Conservation (phyloP, 2,888 invertebrate genomes). For the Eristalinus sepulchralis region DNA sequence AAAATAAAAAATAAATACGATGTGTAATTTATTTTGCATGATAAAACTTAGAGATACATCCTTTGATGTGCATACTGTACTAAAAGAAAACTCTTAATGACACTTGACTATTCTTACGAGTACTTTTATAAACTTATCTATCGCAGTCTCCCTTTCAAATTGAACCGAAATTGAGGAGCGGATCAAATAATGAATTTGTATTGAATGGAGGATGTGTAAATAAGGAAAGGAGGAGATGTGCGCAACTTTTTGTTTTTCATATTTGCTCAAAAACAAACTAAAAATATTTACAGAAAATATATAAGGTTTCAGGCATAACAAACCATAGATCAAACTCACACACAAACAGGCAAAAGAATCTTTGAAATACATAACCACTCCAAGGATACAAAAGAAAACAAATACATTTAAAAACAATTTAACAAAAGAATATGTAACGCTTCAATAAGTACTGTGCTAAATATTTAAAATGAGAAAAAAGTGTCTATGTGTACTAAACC, state of each 20-base stretch:
- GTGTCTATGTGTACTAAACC: conserved; percentile 54
- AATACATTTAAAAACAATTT: background rate
- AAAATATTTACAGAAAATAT: conserved; percentile 21
- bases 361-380: conserved; percentile 3
- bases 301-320: conserved; percentile 55
- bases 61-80: conserved; percentile 7
- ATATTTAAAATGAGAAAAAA: conserved; percentile 36
- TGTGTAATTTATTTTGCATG: conserved; percentile 7
- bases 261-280: conserved; percentile 52
- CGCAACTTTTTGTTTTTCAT: conserved; percentile 13
- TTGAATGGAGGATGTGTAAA: conserved; percentile 15
- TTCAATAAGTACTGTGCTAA: conserved; percentile 61
- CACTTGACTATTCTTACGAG: conserved; percentile 17
- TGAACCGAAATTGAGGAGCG: background rate
- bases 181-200: background rate
- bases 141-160: background rate
- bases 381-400: background rate
- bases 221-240: background rate
- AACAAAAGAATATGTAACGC: conserved; percentile 37
- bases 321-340: conserved; percentile 26
- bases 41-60: background rate
- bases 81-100: background rate
- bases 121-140: conserved; percentile 33
- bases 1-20: conserved; percentile 4
- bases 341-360: background rate